These are phyloP conservation scores for Hedya salicella DNA, from an alignment of 2,888 invertebrate genomes.

Conservation along the genomic window DNA sequence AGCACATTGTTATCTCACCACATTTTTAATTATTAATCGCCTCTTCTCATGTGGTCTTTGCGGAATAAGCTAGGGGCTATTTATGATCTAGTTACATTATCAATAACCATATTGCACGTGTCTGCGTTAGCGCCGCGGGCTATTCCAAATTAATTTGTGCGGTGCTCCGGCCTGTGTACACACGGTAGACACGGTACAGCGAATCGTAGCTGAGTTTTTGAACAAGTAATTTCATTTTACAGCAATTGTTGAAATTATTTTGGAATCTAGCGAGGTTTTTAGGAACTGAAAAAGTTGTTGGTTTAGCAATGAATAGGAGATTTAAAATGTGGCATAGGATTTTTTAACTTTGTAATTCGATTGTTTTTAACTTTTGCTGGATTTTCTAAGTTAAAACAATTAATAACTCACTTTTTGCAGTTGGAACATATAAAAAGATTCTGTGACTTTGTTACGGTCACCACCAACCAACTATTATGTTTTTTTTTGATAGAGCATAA, in stretches of 20 bases:
- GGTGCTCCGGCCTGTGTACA: constrained; percentile 75
- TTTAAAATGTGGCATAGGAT: constrained; percentile 5
- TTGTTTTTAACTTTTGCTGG: no score
- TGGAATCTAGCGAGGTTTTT: constrained; percentile 1
- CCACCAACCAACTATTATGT: no score
- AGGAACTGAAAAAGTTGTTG: constrained; percentile 8
- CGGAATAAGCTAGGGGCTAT: constrained; percentile 30
- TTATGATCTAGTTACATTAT: constrained; percentile 40
- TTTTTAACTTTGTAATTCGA: background rate
- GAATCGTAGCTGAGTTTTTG: constrained; percentile 54
- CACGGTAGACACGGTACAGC: constrained; percentile 54
- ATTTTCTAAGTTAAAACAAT: no score
- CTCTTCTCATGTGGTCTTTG: constrained; percentile 33
- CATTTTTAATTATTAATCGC: constrained; percentile 17
- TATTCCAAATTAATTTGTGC: constrained; percentile 82
- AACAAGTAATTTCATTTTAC: constrained; percentile 8
- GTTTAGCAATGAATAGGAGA: constrained; percentile 22
- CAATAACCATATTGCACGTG: constrained; percentile 62
- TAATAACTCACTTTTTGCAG: no score
- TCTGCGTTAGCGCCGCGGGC: constrained; percentile 65
- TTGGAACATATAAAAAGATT: no score
- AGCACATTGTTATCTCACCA: background rate
- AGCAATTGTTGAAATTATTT: constrained; percentile 12
- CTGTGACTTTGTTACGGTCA: no score
- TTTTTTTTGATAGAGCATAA: no score